Conservation (phyloP, 2,888 invertebrate species). For the Perizoma affinitatum region DNA sequence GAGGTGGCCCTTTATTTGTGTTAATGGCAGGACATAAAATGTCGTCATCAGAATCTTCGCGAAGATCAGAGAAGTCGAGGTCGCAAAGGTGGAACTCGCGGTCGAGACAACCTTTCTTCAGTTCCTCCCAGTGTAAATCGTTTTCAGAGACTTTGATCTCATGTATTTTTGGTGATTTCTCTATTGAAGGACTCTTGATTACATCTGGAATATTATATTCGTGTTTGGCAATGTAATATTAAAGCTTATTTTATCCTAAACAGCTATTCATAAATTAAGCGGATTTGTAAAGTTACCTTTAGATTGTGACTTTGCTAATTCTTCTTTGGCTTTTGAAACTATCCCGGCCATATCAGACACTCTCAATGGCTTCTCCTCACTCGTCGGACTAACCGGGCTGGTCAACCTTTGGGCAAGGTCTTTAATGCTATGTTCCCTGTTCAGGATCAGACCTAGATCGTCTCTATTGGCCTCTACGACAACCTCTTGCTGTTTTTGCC, state of each 20-base stretch:
- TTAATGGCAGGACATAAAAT: conserved; percentile 87
- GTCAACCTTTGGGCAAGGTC: conserved; percentile 94
- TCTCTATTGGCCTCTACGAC: conserved; percentile 81
- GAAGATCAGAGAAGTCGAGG: conserved; percentile 97
- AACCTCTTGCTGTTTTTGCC: conserved; percentile 84
- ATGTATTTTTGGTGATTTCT: conserved; percentile 85
- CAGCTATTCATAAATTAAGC: too few relatives aligned
- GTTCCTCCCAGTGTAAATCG: conserved; percentile 97
- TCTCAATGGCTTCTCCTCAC: conserved; percentile 86
- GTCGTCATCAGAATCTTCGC: conserved; percentile 94
- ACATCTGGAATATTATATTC: conserved; percentile 79
- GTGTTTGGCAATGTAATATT: too few relatives aligned
- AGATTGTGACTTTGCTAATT: conserved; percentile 93
- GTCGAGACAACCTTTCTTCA: conserved; percentile 88
- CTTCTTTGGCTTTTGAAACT: conserved; percentile 97
- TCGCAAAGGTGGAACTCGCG: conserved; percentile 94
- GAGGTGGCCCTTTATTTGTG: conserved; percentile 89
- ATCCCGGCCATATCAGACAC: conserved; percentile 95
- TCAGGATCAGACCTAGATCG: conserved; percentile 87
- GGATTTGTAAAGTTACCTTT: conserved; percentile 77
- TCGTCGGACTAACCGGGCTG: conserved; percentile 84
- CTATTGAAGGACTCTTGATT: conserved; percentile 88
- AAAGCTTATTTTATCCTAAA: too few relatives aligned
- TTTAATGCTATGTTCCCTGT: conserved; percentile 93
- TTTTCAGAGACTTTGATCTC: conserved; percentile 95